A percentile compares a stretch with the other conserved stretches of the same genome.
These are phyloP conservation scores for Drosophila macrospina DNA, from an alignment of 2,888 invertebrate genomes.

Conservation along the genomic window DNA sequence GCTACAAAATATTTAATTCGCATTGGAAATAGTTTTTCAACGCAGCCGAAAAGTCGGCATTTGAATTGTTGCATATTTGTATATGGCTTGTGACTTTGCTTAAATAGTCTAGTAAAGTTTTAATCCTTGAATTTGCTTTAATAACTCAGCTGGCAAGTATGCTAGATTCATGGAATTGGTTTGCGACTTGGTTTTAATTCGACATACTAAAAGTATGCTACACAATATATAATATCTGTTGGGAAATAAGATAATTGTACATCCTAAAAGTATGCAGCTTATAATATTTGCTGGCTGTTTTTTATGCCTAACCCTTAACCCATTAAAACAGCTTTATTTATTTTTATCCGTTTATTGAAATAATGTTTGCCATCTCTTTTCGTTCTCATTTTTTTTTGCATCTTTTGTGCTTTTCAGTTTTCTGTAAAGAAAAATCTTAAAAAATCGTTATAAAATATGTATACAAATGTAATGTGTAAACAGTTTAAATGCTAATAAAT, in stretches of 20 bases:
- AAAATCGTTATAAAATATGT: constrained; percentile 57
- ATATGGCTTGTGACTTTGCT: too few relatives aligned
- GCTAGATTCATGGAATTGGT: too few relatives aligned
- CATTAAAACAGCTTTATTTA: constrained; percentile 14
- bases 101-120: too few relatives aligned
- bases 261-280: background rate
- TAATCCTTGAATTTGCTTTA: too few relatives aligned
- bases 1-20: background rate
- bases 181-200: background rate
- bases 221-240: too few relatives aligned
- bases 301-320: background rate
- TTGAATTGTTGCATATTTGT: too few relatives aligned
- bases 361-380: constrained; percentile 57
- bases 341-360: constrained; percentile 65
- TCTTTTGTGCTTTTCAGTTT: constrained; percentile 41
- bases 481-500: constrained; percentile 32
- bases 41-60: too few relatives aligned
- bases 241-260: too few relatives aligned
- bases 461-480: constrained; percentile 14
- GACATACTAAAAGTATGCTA: background rate
- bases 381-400: constrained; percentile 55
- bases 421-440: constrained; percentile 68
- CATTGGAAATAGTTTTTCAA: too few relatives aligned
- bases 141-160: too few relatives aligned
- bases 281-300: too few relatives aligned